These are phyloP conservation scores for Allophyes oxyacanthae DNA, from an alignment of 2,888 invertebrate species.

Conservation along the genomic window DNA sequence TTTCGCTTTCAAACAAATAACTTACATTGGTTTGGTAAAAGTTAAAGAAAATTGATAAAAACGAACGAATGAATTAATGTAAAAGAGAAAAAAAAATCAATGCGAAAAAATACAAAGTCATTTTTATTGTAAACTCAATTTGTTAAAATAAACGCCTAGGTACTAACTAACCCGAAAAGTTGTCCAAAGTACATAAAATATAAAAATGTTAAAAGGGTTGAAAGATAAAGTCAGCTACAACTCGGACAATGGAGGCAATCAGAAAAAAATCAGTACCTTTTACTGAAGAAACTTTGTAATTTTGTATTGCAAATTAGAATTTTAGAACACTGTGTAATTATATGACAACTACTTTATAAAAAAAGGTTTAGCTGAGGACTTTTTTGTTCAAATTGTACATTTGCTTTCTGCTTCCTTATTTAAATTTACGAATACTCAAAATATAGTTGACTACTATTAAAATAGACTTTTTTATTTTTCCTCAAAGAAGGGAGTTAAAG, in stretches of 20 bases:
- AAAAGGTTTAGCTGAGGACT: neutral
- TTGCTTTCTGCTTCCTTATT: too few species aligned
- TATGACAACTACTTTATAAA: neutral
- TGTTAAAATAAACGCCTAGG: conserved; percentile 62
- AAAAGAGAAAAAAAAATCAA: conserved; percentile 14
- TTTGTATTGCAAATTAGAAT: conserved; percentile 47
- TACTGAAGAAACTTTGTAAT: conserved; percentile 43
- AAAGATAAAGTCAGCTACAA: conserved; percentile 61
- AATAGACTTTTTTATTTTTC: too few species aligned
- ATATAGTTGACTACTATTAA: too few species aligned
- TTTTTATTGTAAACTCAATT: conserved; percentile 59
- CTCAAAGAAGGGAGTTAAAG: too few species aligned
- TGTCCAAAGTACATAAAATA: conserved; percentile 61
- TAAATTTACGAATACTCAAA: too few species aligned
- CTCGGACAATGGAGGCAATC: conserved; percentile 66
- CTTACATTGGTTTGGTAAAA: too few species aligned
- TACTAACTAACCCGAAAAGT: conserved; percentile 60
- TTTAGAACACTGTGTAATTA: conserved; percentile 23
- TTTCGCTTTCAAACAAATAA: too few species aligned
- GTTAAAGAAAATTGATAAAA: too few species aligned
- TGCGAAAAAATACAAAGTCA: conserved; percentile 52
- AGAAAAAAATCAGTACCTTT: conserved; percentile 57
- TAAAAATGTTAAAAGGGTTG: conserved; percentile 63
- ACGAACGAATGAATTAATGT: neutral
- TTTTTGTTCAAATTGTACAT: conserved; percentile 3